Conservation (phyloP, 2,888 invertebrate species). For the Nycteola revayana region DNA sequence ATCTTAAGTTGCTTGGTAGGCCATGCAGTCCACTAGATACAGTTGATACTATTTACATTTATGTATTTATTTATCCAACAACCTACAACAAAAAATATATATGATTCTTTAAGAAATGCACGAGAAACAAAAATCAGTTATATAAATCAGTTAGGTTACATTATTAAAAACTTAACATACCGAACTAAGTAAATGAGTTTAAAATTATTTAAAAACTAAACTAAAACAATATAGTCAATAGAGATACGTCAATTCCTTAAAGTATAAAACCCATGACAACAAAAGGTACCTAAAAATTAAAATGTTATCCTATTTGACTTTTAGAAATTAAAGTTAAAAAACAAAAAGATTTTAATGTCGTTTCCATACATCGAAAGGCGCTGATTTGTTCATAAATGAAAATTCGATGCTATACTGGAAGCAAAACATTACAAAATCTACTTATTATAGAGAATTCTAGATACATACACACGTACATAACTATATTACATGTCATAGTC, state of each 20-base stretch:
- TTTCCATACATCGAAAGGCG: too few species aligned
- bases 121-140: too few species aligned
- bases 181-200: slow-evolving; percentile 32
- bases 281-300: slow-evolving; percentile 21
- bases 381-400: slow-evolving; percentile 21
- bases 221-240: slow-evolving; percentile 23
- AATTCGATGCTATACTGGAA: slow-evolving; percentile 24
- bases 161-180: too few species aligned
- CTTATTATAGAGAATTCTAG: slow-evolving; percentile 40
- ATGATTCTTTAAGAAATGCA: too few species aligned
- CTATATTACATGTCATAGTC: slow-evolving; percentile 49
- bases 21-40: too few species aligned
- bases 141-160: too few species aligned
- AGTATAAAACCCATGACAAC: slow-evolving; percentile 29
- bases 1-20: too few species aligned
- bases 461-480: slow-evolving; percentile 45
- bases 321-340: slow-evolving; percentile 8
- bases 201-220: slow-evolving; percentile 30
- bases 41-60: too few species aligned
- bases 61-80: too few species aligned
- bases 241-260: slow-evolving; percentile 32
- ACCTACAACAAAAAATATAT: too few species aligned
- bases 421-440: slow-evolving; percentile 29
- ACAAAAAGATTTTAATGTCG: too few species aligned
- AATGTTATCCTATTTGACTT: slow-evolving; percentile 14